Percentiles rank a stretch among this genome's conserved stretches.
Evolutionary conservation across 2,113 vertebrate species (phyloP).

Genomic region (Asarcornis scutulata): DNA sequence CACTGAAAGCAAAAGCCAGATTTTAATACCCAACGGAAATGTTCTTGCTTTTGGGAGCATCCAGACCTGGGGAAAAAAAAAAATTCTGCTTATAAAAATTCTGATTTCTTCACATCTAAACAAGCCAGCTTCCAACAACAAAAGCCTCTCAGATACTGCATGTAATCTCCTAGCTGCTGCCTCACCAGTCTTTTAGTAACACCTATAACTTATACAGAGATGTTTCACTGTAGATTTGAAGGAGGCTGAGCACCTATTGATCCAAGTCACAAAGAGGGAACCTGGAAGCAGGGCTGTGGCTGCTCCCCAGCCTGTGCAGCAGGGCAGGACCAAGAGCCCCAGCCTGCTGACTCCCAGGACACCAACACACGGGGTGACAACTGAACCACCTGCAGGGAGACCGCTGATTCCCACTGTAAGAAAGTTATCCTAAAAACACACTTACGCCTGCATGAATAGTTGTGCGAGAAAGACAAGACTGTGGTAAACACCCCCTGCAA

Average conservation of each 20-base stretch:
- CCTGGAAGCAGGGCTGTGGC: background rate
- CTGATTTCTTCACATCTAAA: background rate
- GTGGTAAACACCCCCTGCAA: background rate
- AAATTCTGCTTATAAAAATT: background rate
- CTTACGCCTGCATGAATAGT: background rate
- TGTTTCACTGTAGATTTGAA: background rate
- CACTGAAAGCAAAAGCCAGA: slow-evolving; percentile 32
- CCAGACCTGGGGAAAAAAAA: background rate
- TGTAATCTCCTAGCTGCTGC: slow-evolving; percentile 3
- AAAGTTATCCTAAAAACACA: background rate
- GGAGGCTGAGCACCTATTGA: background rate
- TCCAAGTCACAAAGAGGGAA: background rate
- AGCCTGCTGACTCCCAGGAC: rapidly evolving
- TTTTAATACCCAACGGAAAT: background rate
- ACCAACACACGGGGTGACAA: background rate
- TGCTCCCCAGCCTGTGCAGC: background rate
- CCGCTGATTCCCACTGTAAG: background rate
- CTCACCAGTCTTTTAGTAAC: background rate
- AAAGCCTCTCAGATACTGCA: background rate
- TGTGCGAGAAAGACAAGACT: background rate
- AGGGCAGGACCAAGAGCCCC: background rate
- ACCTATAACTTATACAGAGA: background rate
- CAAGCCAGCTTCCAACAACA: background rate
- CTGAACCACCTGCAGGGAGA: background rate
- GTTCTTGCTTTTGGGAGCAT: background rate